Evolutionary conservation across 2,888 invertebrate genomes (phyloP).

Genomic region (Ophraella communa): DNA sequence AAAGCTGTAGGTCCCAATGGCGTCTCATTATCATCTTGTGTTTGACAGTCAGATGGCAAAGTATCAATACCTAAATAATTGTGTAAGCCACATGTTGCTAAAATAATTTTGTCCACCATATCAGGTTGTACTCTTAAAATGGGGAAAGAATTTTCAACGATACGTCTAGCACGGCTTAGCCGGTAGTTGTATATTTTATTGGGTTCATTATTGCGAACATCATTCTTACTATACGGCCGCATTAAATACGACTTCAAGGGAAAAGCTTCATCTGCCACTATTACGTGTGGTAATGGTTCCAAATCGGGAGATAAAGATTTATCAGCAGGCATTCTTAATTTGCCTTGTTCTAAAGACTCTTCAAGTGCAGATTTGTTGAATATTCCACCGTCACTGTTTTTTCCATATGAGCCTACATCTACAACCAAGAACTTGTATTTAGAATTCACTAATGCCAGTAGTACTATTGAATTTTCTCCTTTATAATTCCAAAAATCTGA

Average conservation of each 20-base stretch:
- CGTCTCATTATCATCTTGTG: constrained; percentile 24
- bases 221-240: constrained; percentile 30
- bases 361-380: constrained; percentile 33
- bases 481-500: constrained; percentile 41
- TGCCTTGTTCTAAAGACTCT: constrained; percentile 18
- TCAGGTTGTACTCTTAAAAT: constrained; percentile 31
- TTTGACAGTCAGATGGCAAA: too few relatives aligned
- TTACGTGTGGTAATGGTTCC: constrained; percentile 25
- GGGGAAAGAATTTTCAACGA: constrained; percentile 30
- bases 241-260: constrained; percentile 28
- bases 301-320: constrained; percentile 17
- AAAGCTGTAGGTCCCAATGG: constrained; percentile 14
- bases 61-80: too few relatives aligned
- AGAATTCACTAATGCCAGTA: constrained; percentile 41
- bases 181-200: constrained; percentile 29
- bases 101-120: constrained; percentile 12
- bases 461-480: constrained; percentile 33
- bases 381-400: constrained; percentile 42
- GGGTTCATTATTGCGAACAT: constrained; percentile 19
- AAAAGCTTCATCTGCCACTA: constrained; percentile 31
- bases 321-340: constrained; percentile 27
- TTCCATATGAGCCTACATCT: constrained; percentile 42
- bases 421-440: constrained; percentile 40
- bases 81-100: constrained; percentile 26
- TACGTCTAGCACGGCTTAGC: constrained; percentile 23